Base-by-base conservation (phyloP, 2,888 invertebrate species). In the Craniophora ligustri region DNA sequence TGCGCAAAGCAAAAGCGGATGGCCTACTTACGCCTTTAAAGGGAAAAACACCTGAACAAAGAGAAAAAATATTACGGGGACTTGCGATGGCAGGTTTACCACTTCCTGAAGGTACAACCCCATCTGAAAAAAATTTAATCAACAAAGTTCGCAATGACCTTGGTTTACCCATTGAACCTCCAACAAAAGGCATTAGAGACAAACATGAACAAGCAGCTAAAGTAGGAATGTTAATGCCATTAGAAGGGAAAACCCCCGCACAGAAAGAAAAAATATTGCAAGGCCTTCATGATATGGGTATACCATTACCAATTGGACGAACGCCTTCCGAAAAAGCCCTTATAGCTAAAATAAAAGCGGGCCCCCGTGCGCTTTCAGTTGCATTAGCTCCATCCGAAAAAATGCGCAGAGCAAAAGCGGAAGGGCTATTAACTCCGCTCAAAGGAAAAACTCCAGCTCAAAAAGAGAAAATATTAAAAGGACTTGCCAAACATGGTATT, bases 161-260 rank as follows among this genome's bases (percentile, higher is more conserved):
- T 8, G 80, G 80, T 3, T 7, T 82, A 3, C 81, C 81, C 8
- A 70, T 72, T 0, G 76, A 76, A 23, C 77, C 81, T 0, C 72
- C 70, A 62, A 71, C 61, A 0, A 5, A 67, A 11, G n/a, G 14
- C 6, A 15, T 54, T 57, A 28, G 54, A 64, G 51, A 76, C 49
- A 72, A 74, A 51, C 49, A 72, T 53, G 39, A 59, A 1, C 58
- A 75, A 49, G 77, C 81, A 8, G 28, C 58, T n/a, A 67, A 60
- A 8, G 74, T 67, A 18, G 78, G 55, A 0, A 15, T 46, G 4
- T 28, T 66, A 0, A n/a, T 15, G 1, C 67, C 66, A 4, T 23
- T 67, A 3, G 36, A 51, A 23, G 51, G 46, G 0, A 50, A 53
- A 5, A 26, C 41, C 5, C 36, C 48, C 2, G n/a, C 23, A n/a